A percentile compares a stretch with the other conserved stretches of the same genome.
These are phyloP conservation scores for Noturus placidus DNA, from an alignment of 2,113 vertebrate species.

Conservation along the genomic window DNA sequence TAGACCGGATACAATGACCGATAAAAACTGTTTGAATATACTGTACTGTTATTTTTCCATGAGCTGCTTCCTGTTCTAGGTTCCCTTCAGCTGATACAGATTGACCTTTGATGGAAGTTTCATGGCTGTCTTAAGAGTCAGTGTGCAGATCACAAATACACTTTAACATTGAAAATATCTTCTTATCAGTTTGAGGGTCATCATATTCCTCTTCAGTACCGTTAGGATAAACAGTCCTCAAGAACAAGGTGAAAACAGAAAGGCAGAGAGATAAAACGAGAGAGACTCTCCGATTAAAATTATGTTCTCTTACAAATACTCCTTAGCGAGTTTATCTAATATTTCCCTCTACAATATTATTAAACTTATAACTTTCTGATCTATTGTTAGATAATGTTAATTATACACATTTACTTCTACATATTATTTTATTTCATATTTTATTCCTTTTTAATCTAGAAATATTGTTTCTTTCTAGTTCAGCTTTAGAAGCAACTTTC, in stretches of 20 bases:
- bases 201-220: background rate
- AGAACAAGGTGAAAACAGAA: background rate
- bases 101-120: background rate
- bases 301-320: background rate
- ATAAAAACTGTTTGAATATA: background rate
- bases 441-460: no score
- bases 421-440: no score
- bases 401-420: no score
- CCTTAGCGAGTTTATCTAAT: no score
- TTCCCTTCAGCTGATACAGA: background rate
- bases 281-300: background rate
- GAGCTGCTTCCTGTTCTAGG: background rate
- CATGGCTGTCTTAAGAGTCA: background rate
- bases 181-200: background rate
- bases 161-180: background rate
- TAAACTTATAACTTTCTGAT: no score
- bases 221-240: background rate
- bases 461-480: no score
- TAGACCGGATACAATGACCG: background rate
- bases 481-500: no score
- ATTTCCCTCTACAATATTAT: no score
- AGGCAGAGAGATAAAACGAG: background rate
- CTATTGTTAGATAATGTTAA: no score
- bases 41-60: background rate
- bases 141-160: background rate